Evolutionary conservation across 2,888 invertebrate species (phyloP), one percentile per base, ranked within the genome.

Genomic region (Apotomis turbidana): DNA sequence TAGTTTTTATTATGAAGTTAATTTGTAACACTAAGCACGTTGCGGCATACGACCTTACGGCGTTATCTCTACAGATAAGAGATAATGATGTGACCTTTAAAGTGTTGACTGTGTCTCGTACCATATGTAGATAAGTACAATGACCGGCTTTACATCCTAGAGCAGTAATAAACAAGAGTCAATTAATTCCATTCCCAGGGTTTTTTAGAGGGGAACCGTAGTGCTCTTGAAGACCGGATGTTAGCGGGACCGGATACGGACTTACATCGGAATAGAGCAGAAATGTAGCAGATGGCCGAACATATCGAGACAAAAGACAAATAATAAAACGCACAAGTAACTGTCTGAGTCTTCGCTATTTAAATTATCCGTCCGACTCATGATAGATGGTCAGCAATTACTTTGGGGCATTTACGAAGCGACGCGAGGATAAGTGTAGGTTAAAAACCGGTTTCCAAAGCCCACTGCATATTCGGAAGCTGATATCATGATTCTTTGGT

Each of bases 31-130:
- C 72, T 76, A 72, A 79, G 78, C 78, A 78, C 78, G 82, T 89
- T 89, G 90, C 90, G 85, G 88, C 88, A 90, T 79, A 76, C 86
- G 91, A 92, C 93, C 93, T 93, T 90, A 90, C 73, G 76, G 75
- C 80, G 82, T 90, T 93, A 93, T 93, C 93, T 83, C 76, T 71
- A 73, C 75, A 84, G 93, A 93, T 92, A 93, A 93, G 84, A 84
- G 78, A 84, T 88, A 90, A 88, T 81, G 77, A 5, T 83, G 77
- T 89, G 92, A 93, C 93, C 93, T 93, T 87, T 90, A 88, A 85
- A 85, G 70, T 85, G 90, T 85, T 88, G 87, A 88, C 87, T 88
- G 87, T 85, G 87, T 87, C 87, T 87, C 82, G 78, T 82, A 77
- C 75, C 77, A 79, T 76, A 78, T 74, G 64, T 80, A 91, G 92